A percentile compares a stretch with the other conserved stretches of the same genome.
These are phyloP conservation scores for Falco berigora DNA, from an alignment of 2,797 vertebrate genomes.

Conservation along the genomic window DNA sequence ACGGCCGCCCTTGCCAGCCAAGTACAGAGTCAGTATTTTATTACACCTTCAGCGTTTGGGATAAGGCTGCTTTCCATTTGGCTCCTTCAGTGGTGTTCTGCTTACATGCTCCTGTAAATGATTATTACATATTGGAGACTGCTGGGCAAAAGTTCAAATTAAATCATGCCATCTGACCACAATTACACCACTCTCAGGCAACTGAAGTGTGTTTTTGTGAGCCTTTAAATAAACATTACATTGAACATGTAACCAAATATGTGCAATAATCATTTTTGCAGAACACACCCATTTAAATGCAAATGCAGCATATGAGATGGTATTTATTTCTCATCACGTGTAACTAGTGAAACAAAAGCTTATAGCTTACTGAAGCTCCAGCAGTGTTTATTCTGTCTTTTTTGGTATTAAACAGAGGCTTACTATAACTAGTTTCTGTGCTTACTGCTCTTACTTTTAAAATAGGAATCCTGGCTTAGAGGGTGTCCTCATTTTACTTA, in stretches of 20 bases:
- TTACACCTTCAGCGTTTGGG: conserved; percentile 42
- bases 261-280: background rate
- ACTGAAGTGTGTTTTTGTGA: background rate
- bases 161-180: conserved; percentile 49
- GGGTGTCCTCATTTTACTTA: background rate
- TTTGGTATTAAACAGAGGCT: background rate
- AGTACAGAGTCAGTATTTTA: background rate
- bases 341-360: background rate
- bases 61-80: conserved; percentile 39
- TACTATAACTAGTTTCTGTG: background rate
- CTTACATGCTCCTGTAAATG: conserved; percentile 46
- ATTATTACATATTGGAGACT: conserved; percentile 21
- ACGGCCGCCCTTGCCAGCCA: conserved; percentile 22
- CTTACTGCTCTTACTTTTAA: background rate
- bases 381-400: background rate
- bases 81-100: background rate
- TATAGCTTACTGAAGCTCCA: background rate
- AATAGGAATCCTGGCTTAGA: background rate
- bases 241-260: background rate
- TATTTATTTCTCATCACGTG: background rate
- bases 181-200: conserved; percentile 33
- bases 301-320: background rate
- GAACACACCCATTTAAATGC: background rate
- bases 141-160: conserved; percentile 30
- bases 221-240: background rate